phyloP scores from a whole-genome alignment of 2,797 vertebrate genomes.

The Pseudotriccus pelzelni region DNA sequence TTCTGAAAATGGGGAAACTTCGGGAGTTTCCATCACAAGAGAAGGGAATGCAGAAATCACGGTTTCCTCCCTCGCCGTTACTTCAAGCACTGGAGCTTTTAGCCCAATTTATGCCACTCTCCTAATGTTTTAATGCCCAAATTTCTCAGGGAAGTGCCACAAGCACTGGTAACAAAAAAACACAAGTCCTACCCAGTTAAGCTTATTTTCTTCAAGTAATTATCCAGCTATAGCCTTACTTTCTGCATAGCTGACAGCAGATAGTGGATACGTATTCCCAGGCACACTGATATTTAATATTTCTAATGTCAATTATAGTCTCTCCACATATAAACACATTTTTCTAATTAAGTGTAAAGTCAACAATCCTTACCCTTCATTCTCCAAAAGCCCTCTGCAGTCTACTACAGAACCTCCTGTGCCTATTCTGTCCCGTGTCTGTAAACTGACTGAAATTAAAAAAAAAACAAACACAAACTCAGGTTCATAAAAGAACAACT shows the following conservation, averaged over 20 bases:
- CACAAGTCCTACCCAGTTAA: not conserved
- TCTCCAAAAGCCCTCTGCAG: slow-evolving; percentile 94
- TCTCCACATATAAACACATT: not conserved
- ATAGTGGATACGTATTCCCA: not conserved
- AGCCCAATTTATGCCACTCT: not conserved
- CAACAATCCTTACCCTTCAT: slow-evolving; percentile 88
- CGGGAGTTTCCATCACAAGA: slow-evolving; percentile 41
- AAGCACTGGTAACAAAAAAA: not conserved
- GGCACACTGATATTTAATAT: not conserved
- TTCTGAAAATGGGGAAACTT: slow-evolving; percentile 66
- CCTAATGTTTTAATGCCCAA: not conserved
- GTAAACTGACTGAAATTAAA: slow-evolving; percentile 88
- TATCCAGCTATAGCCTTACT: not conserved
- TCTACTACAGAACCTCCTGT: slow-evolving; percentile 94
- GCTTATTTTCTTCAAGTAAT: not conserved
- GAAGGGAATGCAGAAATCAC: slow-evolving; percentile 32
- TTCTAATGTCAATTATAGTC: not conserved
- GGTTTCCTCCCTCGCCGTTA: not conserved
- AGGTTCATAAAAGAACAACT: not conserved
- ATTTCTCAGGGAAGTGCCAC: not conserved
- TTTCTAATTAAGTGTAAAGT: not conserved
- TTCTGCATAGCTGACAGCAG: not conserved
- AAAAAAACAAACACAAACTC: not conserved
- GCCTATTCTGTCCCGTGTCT: slow-evolving; percentile 95
- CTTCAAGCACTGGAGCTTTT: not conserved